Evolutionary conservation across 2,888 invertebrate genomes (phyloP).

Genomic region (Dasysyrphus tricinctus): DNA sequence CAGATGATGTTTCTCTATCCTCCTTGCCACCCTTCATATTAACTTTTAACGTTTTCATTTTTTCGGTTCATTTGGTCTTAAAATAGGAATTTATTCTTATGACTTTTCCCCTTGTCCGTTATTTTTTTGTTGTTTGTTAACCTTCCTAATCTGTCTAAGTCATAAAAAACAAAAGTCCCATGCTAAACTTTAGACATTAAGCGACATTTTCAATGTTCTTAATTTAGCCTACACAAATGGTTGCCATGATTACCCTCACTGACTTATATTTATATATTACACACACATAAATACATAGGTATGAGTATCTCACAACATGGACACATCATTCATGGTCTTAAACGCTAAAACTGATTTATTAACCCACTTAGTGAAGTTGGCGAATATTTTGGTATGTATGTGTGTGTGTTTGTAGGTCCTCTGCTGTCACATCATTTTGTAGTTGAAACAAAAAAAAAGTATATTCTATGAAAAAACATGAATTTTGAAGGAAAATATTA

Average conservation of each 20-base stretch:
- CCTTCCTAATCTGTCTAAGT: conserved; percentile 27
- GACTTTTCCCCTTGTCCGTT: not conserved
- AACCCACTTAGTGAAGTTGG: conserved; percentile 38
- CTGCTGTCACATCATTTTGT: not conserved
- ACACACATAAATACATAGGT: not conserved
- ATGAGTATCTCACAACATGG: not conserved
- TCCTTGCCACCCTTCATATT: too few relatives aligned
- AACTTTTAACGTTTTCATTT: not conserved
- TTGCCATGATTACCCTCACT: conserved; percentile 48
- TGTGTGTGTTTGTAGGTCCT: not conserved
- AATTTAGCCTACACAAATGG: conserved; percentile 47
- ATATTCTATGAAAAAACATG: conserved; percentile 1
- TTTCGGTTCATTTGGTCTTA: not conserved
- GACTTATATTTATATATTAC: not conserved
- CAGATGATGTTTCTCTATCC: conserved; percentile 2
- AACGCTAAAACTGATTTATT: conserved; percentile 48
- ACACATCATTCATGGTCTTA: conserved; percentile 46
- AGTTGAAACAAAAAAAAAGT: not conserved
- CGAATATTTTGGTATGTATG: not conserved
- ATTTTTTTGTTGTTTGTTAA: not conserved
- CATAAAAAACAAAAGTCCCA: conserved; percentile 7
- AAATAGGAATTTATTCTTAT: not conserved
- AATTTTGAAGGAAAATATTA: conserved; percentile 13
- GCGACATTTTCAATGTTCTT: conserved; percentile 50
- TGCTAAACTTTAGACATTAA: conserved; percentile 44